Conservation (phyloP, 2,797 vertebrate genomes). For the Sus cebifrons region DNA sequence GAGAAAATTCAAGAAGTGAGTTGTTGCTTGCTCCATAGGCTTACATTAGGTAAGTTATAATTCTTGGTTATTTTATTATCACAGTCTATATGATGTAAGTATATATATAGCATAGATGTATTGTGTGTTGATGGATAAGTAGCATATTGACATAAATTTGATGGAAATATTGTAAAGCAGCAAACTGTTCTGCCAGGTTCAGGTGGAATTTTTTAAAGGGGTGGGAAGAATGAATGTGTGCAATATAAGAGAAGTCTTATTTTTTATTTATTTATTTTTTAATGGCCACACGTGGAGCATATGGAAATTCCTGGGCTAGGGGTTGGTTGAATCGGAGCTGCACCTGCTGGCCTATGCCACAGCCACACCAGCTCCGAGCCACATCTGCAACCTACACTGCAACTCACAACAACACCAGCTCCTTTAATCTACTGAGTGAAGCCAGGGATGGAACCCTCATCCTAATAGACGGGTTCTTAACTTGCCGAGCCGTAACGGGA, state of each 20-base stretch:
- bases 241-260: not conserved
- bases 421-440: too few species aligned
- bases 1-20: conserved; percentile 95
- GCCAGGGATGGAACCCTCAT: too few species aligned
- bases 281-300: too few species aligned
- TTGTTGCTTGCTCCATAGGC: conserved; percentile 95
- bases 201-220: conserved; percentile 46
- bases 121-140: not conserved
- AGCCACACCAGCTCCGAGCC: too few species aligned
- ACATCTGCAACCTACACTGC: too few species aligned
- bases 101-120: not conserved
- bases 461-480: too few species aligned
- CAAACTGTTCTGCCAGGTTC: not conserved
- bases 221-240: not conserved
- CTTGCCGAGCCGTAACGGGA: too few species aligned
- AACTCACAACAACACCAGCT: too few species aligned
- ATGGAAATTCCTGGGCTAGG: too few species aligned
- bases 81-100: not conserved
- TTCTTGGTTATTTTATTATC: conserved; percentile 2
- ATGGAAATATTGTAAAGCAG: not conserved
- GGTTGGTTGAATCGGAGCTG: too few species aligned
- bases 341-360: too few species aligned
- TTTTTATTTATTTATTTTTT: too few species aligned
- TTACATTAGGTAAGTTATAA: conserved; percentile 94
- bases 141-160: not conserved